These are phyloP conservation scores for Palythoa grandiflora DNA, from an alignment of 92 coral and sea anemone species.

Conservation along the genomic window DNA sequence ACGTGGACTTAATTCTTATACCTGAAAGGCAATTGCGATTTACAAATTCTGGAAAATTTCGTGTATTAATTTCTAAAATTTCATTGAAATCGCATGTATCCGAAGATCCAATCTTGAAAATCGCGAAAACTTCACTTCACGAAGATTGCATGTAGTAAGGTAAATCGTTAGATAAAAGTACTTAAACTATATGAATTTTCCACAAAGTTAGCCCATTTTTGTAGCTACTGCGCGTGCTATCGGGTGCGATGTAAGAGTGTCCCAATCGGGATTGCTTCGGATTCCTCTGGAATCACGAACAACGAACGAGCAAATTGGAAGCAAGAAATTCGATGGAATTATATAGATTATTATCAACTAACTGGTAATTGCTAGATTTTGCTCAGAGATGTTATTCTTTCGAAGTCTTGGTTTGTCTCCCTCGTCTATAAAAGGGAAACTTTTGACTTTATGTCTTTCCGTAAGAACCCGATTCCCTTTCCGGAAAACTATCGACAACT, in stretches of 20 bases:
- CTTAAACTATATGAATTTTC: too few species aligned
- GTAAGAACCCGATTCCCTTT: slow-evolving; percentile 29
- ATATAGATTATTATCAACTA: too few species aligned
- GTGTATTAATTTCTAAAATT: too few species aligned
- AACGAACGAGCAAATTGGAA: slow-evolving; percentile 1
- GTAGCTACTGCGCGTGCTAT: slow-evolving; percentile 31
- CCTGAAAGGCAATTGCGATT: too few species aligned
- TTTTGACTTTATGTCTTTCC: slow-evolving; percentile 15
- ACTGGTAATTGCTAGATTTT: slow-evolving; percentile 4
- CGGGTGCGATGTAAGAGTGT: slow-evolving; percentile 42
- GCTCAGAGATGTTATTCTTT: slow-evolving; percentile 19
- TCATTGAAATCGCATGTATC: too few species aligned
- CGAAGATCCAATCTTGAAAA: too few species aligned
- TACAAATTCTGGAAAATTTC: too few species aligned
- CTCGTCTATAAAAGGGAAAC: slow-evolving; percentile 13
- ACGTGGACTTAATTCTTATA: too few species aligned
- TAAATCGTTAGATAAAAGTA: too few species aligned
- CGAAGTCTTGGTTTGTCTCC: slow-evolving; percentile 17
- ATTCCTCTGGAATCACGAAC: slow-evolving; percentile 11
- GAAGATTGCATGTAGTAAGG: too few species aligned
- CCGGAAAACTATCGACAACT: slow-evolving; percentile 34
- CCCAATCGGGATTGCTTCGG: slow-evolving; percentile 40
- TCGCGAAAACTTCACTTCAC: too few species aligned
- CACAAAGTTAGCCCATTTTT: not conserved
- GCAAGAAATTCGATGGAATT: too few species aligned